Evolutionary conservation across 2,113 vertebrate species (phyloP).

Genomic region (Labeo rohita): DNA sequence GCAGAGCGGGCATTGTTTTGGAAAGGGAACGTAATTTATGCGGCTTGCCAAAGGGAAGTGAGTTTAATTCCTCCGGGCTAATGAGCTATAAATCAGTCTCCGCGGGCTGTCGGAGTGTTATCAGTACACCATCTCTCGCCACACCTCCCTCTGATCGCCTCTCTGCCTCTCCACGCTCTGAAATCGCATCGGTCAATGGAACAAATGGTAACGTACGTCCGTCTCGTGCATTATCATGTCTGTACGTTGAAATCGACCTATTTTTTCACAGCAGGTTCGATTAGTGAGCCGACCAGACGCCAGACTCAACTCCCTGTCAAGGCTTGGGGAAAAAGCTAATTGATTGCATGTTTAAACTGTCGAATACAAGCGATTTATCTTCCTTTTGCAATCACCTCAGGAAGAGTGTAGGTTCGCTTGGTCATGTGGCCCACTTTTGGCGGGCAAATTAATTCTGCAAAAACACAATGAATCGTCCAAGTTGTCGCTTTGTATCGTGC

Average conservation of each 20-base stretch:
- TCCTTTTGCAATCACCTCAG: constrained; percentile 30
- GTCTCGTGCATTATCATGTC: background rate
- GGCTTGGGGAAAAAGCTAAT: constrained; percentile 37
- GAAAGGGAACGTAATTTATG: constrained; percentile 61
- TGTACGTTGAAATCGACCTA: background rate
- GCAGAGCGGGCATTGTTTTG: constrained; percentile 56
- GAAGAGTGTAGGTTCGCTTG: constrained; percentile 27
- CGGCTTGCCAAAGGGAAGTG: constrained; percentile 53
- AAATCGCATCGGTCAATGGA: constrained; percentile 14
- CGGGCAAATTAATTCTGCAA: constrained; percentile 48
- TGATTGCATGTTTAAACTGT: constrained; percentile 64
- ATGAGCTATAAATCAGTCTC: constrained; percentile 64
- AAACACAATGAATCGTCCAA: constrained; percentile 33
- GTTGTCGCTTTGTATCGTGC: constrained; percentile 18
- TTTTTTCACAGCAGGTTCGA: constrained; percentile 1
- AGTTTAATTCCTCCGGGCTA: constrained; percentile 62
- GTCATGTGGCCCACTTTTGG: constrained; percentile 19
- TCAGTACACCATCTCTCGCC: constrained; percentile 46
- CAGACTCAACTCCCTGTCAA: constrained; percentile 33
- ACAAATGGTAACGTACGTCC: constrained; percentile 10
- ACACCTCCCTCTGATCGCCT: constrained; percentile 50
- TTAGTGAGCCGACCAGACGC: constrained; percentile 25
- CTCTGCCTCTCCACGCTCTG: constrained; percentile 6
- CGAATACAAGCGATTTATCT: constrained; percentile 55
- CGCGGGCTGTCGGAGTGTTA: constrained; percentile 50